Evolutionary conservation across 2,113 vertebrate genomes (phyloP).

Genomic region (Paradoxurus hermaphroditus): DNA sequence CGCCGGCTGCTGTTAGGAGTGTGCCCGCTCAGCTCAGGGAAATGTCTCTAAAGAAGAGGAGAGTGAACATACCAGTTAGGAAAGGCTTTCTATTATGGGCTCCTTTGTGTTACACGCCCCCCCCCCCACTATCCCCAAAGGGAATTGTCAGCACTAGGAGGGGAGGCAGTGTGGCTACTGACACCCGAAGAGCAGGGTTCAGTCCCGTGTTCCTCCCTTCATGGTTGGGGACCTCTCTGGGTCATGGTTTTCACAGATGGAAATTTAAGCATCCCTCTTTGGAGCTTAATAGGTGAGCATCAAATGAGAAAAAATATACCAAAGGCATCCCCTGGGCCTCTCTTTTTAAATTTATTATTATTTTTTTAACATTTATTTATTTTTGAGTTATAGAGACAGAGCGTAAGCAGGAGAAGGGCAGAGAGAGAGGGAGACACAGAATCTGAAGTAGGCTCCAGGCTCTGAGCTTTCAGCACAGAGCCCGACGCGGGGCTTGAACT

Average conservation of each 20-base stretch:
- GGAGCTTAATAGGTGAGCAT: neutral
- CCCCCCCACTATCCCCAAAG: neutral
- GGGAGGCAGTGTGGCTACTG: neutral
- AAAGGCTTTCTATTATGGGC: neutral
- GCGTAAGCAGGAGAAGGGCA: no score
- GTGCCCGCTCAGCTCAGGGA: neutral
- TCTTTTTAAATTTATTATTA: no score
- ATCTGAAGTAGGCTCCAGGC: no score
- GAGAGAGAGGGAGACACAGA: no score
- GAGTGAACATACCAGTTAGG: neutral
- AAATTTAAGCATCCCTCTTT: neutral
- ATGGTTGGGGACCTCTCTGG: neutral
- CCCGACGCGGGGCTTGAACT: no score
- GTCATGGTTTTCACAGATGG: neutral
- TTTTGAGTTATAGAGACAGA: no score
- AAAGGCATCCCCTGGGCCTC: neutral
- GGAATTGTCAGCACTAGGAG: fast-evolving
- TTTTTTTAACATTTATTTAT: no score
- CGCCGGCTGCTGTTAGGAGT: neutral
- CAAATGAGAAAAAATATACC: neutral
- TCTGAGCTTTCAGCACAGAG: no score
- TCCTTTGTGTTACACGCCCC: neutral
- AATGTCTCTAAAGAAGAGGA: slow-evolving; percentile 13
- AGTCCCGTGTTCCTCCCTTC: neutral
- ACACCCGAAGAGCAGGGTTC: fast-evolving